Evolutionary conservation across 2,797 vertebrate genomes (phyloP), one percentile per base, ranked within the genome.

Genomic region (Tokudaia muenninki): DNA sequence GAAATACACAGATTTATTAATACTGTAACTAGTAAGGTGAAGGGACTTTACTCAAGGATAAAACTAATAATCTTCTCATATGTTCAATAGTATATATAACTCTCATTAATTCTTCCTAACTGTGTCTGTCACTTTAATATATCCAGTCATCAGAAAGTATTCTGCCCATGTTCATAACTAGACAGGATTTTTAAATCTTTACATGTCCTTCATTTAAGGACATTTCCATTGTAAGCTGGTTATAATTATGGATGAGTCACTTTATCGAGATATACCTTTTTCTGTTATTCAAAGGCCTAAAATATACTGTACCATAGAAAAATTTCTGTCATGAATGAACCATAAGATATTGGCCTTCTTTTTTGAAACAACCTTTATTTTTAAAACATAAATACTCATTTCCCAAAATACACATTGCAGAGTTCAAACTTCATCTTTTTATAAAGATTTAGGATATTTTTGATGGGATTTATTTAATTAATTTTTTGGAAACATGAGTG

Each of bases 341-440:
- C 74, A 17, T 12, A 83, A 84, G 81, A n/a, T 89, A 63, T 37
- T 67, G 95, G 67, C 31, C 14, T 72, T 59, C 47, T 75, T 94
- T 94, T 95, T 72, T 83, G 41, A 83, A 95, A 95, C 52, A 96
- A 4, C 4, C 57, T 50, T 44, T 61, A 74, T 61, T 94, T 74
- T 74, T 84, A 92, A 67, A 75, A 82, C 92, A 41, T 52, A 81
- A 90, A 77, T 94, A 96, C 74, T 95, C 91, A 94, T 89, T 94
- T 44, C 95, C 91, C 94, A 96, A 97, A 94, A 86, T 92, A 92
- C 31, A 96, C 86, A 94, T 81, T 87, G 77, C 34, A 95, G 37
- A 96, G 88, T 83, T 95, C 52, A 95, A 93, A 86, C 74, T 93
- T 82, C 81, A 89, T 94, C 81, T 96, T 82, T 96, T 95, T 94